Base-by-base conservation (phyloP, 1,140 invertebrate species). In the Bombus ignitus region DNA sequence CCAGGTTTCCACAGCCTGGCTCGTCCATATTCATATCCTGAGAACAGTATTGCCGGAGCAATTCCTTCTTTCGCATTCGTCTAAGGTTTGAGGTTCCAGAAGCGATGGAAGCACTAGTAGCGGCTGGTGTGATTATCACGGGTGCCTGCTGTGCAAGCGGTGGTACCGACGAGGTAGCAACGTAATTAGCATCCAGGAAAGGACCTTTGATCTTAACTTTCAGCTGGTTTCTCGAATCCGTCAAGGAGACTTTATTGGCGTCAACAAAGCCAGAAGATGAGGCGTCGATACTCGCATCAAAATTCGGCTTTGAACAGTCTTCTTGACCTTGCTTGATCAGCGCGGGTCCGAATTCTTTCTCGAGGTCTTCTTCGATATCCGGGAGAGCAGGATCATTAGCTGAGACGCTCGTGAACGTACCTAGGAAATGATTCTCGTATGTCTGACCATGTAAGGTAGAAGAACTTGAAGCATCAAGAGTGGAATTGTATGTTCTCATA, bases 151-250 rank as follows among this genome's bases (percentile, higher is more conserved):
- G 96, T 0, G 92, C 92, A 13, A 95, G 80, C 37, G 96, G 96
- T 28, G 95, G 95, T 1, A 95, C 95, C 4, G 96, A 94, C 0
- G 96, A 95, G 10, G 95, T 92, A 3, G 95, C 94, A 8, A 95
- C 94, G 88, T 98, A 98, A 91, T 98, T 98, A 0, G 97, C 97
- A 90, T 97, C 97, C 74, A 97, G 94, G 91, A 98, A 98, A 0
- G 98, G 98, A 22, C 98, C 98, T 94, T 98, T 98, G 85, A 98
- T 98, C 94, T 98, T 98, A 0, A 98, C 97, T 93, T 98, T 98
- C 2, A 98, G 93, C 91, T 98, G 98, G 94, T 98, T 98, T 32
- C 97, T 95, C 0, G 97, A 97, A 93, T 97, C 97, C 18, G 96
- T 96, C 25, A 97, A 94, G 2, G 97, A 97, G 2, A 97, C 96